Evolutionary conservation across 2,797 vertebrate species (phyloP).

Genomic region (Myripristis jacobus): DNA sequence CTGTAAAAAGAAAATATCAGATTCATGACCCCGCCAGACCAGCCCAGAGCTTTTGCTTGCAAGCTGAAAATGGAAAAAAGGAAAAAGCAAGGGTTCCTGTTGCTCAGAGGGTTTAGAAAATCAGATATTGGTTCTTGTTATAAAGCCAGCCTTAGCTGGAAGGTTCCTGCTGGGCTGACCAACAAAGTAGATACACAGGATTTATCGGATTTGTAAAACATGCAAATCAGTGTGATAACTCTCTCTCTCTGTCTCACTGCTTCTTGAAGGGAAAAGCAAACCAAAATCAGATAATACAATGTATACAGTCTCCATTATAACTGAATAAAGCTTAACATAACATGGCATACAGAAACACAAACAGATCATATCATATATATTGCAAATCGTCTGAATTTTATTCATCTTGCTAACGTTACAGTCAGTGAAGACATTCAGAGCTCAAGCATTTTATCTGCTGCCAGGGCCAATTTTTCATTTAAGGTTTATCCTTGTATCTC

Average conservation of each 20-base stretch:
- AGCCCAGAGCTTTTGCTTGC: conserved; percentile 15
- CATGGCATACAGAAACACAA: no score
- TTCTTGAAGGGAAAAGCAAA: not conserved
- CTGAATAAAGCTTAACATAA: no score
- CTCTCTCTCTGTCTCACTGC: not conserved
- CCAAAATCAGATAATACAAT: not conserved
- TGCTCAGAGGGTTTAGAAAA: conserved; percentile 1
- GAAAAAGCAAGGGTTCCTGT: conserved; percentile 9
- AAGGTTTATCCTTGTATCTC: no score
- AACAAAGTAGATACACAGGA: not conserved
- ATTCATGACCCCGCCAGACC: conserved; percentile 13
- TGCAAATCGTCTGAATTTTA: no score
- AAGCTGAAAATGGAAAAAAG: conserved; percentile 8
- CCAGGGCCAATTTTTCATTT: no score
- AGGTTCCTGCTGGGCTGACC: not conserved
- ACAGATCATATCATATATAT: no score
- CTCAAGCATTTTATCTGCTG: no score
- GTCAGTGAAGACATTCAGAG: no score
- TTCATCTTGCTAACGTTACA: no score
- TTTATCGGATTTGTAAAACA: not conserved
- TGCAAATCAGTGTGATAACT: not conserved
- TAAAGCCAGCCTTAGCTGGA: not conserved
- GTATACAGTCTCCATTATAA: no score
- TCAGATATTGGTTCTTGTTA: conserved; percentile 8
- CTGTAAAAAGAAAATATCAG: conserved; percentile 25